Evolutionary conservation across 2,113 vertebrate genomes (phyloP), one percentile per base, ranked within the genome.

Genomic region (Oostethus manadensis): DNA sequence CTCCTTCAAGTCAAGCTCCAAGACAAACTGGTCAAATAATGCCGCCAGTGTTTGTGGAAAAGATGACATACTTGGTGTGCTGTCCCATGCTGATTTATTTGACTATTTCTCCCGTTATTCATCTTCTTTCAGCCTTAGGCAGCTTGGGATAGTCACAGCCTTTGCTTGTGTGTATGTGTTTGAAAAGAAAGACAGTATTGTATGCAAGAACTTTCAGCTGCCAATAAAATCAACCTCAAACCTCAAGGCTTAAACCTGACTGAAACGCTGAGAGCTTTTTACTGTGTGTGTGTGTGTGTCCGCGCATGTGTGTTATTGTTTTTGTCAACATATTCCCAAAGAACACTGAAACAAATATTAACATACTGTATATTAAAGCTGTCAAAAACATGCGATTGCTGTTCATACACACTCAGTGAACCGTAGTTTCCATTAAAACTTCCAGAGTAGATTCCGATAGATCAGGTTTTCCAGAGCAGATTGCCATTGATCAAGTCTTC

Each of bases 351-450:
- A 21, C 9, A 21, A 21, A 48, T 21, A 21, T 5, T 48, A 2
- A 18, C 8, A 46, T 46, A n/a, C n/a, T n/a, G n/a, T n/a, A 46
- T 44, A 44, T 13, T 7, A 33, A 4, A 33, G 63, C 18, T 62
- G 66, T 73, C 66, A 78, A 76, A 64, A 85, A 77, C 74, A 62
- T 65, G 11, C 60, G 29, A 69, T 76, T 77, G 77, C 64, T 29
- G 23, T 58, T 55, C 45, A 60, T 5, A 22, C 43, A 42, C 58
- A 58, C 61, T 2, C 51, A 4, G 20, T 56, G 50, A 45, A 22
- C 42, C 35, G 42, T 50, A 15, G 60, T 13, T n/a, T n/a, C 61
- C 45, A 33, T 74, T 71, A 81, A 76, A 70, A 61, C 43, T 67
- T 57, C 49, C 57, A 64, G 54, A 71, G 49, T 42, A 49, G 43